A percentile compares a stretch with the other conserved stretches of the same genome.
Conservation (phyloP, 2,888 invertebrate genomes). For the Zhuqinia jingwanae region DNA sequence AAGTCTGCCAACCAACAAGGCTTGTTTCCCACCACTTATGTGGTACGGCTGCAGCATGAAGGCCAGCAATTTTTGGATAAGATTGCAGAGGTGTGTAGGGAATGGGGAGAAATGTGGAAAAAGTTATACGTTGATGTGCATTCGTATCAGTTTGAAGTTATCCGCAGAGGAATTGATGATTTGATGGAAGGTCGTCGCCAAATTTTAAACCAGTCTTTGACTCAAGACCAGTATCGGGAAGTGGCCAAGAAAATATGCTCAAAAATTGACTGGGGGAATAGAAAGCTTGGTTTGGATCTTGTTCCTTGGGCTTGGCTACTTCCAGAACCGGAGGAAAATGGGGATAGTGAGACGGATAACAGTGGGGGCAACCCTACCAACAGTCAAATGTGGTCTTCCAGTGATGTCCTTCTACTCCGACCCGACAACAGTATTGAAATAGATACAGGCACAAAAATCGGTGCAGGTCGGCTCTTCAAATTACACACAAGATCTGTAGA, state of each 20-base stretch:
- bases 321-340: constrained; percentile 59
- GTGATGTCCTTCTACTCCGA: constrained; percentile 29
- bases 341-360: constrained; percentile 39
- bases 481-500: constrained; percentile 76
- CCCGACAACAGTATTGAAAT: constrained; percentile 66
- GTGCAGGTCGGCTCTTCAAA: constrained; percentile 68
- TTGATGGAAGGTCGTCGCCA: constrained; percentile 92
- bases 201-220: constrained; percentile 92
- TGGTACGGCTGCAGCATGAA: constrained; percentile 65
- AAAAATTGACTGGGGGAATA: constrained; percentile 98
- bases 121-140: constrained; percentile 90
- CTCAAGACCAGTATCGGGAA: constrained; percentile 94
- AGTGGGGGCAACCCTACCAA: background rate
- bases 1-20: constrained; percentile 58
- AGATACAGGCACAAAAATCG: constrained; percentile 58
- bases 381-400: constrained; percentile 22
- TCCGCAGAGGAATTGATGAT: constrained; percentile 94
- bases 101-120: constrained; percentile 97
- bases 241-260: constrained; percentile 92
- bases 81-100: constrained; percentile 93
- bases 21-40: constrained; percentile 65
- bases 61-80: constrained; percentile 80
- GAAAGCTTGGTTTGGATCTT: constrained; percentile 94
- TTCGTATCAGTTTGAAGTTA: constrained; percentile 79
- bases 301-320: constrained; percentile 87